phyloP scores from a whole-genome alignment of 2,797 vertebrate species.

The Anomalospiza imberbis region DNA sequence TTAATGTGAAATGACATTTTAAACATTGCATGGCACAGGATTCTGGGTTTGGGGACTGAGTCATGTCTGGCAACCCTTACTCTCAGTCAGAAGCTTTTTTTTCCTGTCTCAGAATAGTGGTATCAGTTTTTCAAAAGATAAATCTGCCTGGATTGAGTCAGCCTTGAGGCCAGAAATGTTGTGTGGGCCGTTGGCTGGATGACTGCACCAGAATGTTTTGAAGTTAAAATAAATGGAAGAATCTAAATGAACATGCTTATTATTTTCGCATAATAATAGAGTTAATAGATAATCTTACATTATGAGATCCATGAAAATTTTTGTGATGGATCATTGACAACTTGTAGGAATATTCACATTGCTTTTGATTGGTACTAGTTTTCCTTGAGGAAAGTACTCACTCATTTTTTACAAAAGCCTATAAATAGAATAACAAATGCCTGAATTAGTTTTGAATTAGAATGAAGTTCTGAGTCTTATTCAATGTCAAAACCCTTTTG shows the following conservation, averaged over 20 bases:
- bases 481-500: not conserved
- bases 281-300: not conserved
- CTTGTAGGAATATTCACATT: not conserved
- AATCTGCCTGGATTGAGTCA: not conserved
- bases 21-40: not conserved
- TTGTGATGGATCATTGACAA: not conserved
- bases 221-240: slow-evolving; percentile 42
- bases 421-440: not conserved
- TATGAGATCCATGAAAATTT: not conserved
- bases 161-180: not conserved
- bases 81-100: not conserved
- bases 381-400: not conserved
- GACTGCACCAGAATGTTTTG: slow-evolving; percentile 17
- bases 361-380: not conserved
- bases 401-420: not conserved
- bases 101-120: not conserved
- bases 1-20: not conserved
- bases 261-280: not conserved
- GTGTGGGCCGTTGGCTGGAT: not conserved
- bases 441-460: not conserved
- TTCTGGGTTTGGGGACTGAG: not conserved
- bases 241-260: not conserved
- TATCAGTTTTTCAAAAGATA: not conserved
- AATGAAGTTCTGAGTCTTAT: not conserved
- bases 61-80: not conserved